phyloP scores from a whole-genome alignment of 2,113 vertebrate genomes.

The Phylloscopus trochilus region DNA sequence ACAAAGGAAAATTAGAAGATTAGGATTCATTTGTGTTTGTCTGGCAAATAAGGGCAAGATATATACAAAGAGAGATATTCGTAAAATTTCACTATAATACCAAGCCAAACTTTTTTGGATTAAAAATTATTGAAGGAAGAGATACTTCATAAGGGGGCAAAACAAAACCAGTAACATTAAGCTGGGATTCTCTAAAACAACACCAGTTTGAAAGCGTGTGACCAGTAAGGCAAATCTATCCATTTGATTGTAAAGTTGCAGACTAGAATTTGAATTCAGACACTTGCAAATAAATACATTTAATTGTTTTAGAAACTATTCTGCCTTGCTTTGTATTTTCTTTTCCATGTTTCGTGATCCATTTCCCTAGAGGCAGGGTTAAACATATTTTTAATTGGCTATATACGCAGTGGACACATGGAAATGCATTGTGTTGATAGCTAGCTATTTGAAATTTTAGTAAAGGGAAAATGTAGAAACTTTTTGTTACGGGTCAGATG shows the following conservation, averaged over 20 bases:
- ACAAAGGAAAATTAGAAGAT: background rate
- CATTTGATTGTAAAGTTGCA: background rate
- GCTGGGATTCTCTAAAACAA: background rate
- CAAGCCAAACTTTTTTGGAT: background rate
- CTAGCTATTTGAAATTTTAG: background rate
- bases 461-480: background rate
- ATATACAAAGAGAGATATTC: background rate
- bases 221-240: background rate
- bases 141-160: background rate
- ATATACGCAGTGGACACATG: background rate
- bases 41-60: background rate
- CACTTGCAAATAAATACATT: background rate
- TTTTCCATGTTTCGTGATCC: background rate
- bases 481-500: background rate
- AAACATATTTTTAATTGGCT: background rate
- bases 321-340: background rate
- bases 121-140: background rate
- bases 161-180: background rate
- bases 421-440: background rate
- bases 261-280: background rate
- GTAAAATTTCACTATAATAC: background rate
- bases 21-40: background rate
- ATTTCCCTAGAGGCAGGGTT: background rate
- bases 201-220: accelerated
- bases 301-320: background rate